Evolutionary conservation across 2,888 invertebrate genomes (phyloP).

Genomic region (Bruchidius siliquastri): DNA sequence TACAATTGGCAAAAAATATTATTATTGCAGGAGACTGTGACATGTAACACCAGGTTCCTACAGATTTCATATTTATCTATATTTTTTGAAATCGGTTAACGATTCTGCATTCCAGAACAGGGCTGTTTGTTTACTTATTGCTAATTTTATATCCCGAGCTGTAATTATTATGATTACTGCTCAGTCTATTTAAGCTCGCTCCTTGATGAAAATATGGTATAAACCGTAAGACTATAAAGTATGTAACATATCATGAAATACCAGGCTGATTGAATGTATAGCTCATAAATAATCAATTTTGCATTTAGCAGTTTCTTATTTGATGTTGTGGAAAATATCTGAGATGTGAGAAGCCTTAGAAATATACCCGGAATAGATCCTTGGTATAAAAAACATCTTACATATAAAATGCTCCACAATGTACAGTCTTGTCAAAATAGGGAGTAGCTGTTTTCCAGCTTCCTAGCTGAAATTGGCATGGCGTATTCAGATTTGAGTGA

Average conservation of each 20-base stretch:
- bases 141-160: not conserved
- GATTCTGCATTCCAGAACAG: not conserved
- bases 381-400: too few relatives aligned
- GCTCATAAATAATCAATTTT: not conserved
- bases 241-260: not conserved
- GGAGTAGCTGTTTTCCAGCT: too few relatives aligned
- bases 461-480: too few relatives aligned
- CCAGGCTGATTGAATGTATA: not conserved
- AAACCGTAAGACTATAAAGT: not conserved
- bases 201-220: not conserved
- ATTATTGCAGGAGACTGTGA: not conserved
- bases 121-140: not conserved
- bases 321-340: not conserved
- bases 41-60: not conserved
- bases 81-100: not conserved
- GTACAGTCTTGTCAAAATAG: too few relatives aligned
- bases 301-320: not conserved
- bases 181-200: not conserved
- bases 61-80: not conserved
- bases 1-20: too few relatives aligned
- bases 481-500: too few relatives aligned
- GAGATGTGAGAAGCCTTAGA: not conserved
- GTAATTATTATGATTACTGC: not conserved
- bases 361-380: not conserved
- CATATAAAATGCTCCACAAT: too few relatives aligned